Conservation (phyloP, 2,797 vertebrate species). For the Podarcis siculus region DNA sequence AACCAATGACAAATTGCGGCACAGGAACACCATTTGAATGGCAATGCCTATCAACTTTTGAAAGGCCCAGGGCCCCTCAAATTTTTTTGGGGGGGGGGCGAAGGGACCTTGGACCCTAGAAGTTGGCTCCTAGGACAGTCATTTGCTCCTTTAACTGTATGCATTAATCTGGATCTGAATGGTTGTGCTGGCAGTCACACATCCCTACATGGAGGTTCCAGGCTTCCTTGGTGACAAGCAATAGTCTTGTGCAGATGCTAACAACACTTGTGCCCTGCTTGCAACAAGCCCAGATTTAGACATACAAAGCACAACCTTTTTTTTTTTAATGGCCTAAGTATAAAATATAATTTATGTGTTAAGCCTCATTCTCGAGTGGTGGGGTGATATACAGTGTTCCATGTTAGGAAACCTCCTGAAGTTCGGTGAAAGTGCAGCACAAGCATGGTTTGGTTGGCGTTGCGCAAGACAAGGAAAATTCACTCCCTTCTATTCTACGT, state of each 20-base stretch:
- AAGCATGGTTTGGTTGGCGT: not conserved
- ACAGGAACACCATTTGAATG: too few species aligned
- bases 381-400: not conserved
- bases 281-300: not conserved
- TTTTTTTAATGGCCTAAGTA: not conserved
- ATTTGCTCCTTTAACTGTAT: not conserved
- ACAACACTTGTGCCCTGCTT: not conserved
- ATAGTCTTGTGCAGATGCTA: not conserved
- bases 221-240: not conserved
- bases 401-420: not conserved
- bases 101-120: too few species aligned
- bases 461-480: not conserved
- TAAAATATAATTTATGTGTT: not conserved
- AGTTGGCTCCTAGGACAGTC: not conserved
- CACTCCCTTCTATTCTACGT: too few species aligned
- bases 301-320: not conserved
- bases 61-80: too few species aligned
- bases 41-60: too few species aligned
- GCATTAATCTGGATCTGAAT: not conserved
- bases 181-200: too few species aligned
- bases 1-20: too few species aligned
- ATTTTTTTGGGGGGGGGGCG: too few species aligned
- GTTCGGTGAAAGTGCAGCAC: too few species aligned
- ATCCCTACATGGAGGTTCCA: not conserved
- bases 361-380: not conserved